Conservation (phyloP, 2,888 invertebrate species). For the Drosophila austrosaltans region DNA sequence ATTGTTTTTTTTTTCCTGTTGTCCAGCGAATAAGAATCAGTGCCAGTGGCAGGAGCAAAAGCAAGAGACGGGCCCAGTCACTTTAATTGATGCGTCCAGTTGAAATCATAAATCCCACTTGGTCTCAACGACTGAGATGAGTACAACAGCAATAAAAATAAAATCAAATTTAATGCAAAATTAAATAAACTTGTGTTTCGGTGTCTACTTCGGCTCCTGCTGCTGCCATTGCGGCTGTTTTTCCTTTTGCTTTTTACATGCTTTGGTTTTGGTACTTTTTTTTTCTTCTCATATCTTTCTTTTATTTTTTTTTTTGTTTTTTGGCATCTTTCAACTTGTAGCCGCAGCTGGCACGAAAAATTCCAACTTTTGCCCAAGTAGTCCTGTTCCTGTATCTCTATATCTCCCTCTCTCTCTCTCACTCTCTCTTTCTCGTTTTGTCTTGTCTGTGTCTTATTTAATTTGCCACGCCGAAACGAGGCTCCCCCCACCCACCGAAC, state of each 20-base stretch:
- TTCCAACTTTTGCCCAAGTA: slow-evolving; percentile 57
- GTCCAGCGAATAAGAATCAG: background rate
- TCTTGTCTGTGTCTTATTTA: slow-evolving; percentile 65
- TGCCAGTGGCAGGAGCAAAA: background rate
- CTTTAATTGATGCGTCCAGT: slow-evolving; percentile 53
- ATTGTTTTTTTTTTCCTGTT: background rate
- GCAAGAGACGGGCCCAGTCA: background rate
- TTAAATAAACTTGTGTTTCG: slow-evolving; percentile 65
- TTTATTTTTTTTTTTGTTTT: slow-evolving; percentile 25
- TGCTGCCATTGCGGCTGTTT: slow-evolving; percentile 33
- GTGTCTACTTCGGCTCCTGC: slow-evolving; percentile 44
- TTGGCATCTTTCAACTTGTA: slow-evolving; percentile 65
- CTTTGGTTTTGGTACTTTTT: background rate
- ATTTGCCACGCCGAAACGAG: slow-evolving; percentile 48
- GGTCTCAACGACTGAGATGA: slow-evolving; percentile 4
- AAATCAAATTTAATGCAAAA: slow-evolving; percentile 70
- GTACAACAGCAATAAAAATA: slow-evolving; percentile 49
- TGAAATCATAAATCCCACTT: slow-evolving; percentile 54
- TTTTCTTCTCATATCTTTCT: background rate
- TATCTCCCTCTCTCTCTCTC: slow-evolving; percentile 8
- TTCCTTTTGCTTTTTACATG: slow-evolving; percentile 14
- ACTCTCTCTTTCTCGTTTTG: background rate
- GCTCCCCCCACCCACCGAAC: background rate
- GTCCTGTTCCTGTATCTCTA: slow-evolving; percentile 4
- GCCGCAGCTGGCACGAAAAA: slow-evolving; percentile 74